Conservation (phyloP, 2,888 invertebrate genomes). For the Notodonta ziczac region DNA sequence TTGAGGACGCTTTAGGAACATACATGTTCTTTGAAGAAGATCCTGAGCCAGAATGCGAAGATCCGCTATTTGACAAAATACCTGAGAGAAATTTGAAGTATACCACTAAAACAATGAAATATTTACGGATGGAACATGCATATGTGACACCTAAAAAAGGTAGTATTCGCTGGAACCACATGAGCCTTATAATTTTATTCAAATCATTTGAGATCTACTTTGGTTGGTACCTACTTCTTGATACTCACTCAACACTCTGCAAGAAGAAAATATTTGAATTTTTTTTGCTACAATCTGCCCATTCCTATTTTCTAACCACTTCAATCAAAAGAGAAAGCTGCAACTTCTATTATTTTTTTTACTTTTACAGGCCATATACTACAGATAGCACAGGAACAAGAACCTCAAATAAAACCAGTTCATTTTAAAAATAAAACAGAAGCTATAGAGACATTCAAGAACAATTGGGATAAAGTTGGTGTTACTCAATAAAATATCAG, state of each 20-base stretch:
- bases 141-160: constrained; percentile 83
- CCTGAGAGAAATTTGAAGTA: constrained; percentile 85
- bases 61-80: constrained; percentile 83
- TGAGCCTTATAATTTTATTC: too few relatives aligned
- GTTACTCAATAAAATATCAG: constrained; percentile 12
- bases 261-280: too few relatives aligned
- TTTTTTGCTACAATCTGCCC: neutral
- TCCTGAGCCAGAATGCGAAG: constrained; percentile 67
- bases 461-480: constrained; percentile 25
- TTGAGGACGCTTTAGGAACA: constrained; percentile 88
- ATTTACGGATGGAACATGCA: constrained; percentile 87
- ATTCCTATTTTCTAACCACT: neutral
- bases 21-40: constrained; percentile 89
- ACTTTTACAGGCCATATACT: constrained; percentile 47
- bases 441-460: constrained; percentile 64
- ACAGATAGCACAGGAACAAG: constrained; percentile 39
- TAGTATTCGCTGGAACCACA: constrained; percentile 29
- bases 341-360: neutral
- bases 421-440: constrained; percentile 64
- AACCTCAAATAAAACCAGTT: constrained; percentile 54
- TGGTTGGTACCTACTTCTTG: too few relatives aligned
- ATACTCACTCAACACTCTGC: too few relatives aligned
- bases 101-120: constrained; percentile 86
- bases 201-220: too few relatives aligned
- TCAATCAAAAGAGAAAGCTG: too few relatives aligned